Base-by-base conservation (phyloP, 2,113 vertebrate species). In the Vidua chalybeata region DNA sequence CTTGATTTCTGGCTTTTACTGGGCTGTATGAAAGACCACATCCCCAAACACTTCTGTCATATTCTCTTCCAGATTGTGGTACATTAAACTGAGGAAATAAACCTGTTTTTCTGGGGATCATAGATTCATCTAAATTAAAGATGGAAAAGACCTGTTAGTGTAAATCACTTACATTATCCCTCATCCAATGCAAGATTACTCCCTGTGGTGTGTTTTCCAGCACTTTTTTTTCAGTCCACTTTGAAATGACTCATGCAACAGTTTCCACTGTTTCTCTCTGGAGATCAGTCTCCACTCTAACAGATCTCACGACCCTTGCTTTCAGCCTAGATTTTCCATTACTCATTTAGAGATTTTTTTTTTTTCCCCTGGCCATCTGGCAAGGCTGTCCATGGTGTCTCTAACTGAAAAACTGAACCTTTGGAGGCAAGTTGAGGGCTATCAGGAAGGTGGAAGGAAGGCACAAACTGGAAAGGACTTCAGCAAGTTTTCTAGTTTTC, bases 211-310 rank as follows among this genome's bases (percentile, higher is more conserved):
- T 64, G 80, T 90, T 95, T 96, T 84, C 88, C 72, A 78, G 52
- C 62, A 86, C 45, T 90, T 90, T 93, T 93, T 93, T 96, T 92
- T 80, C 59, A 71, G 52, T 86, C 72, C n/a, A 86, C 46, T 92
- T 96, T 92, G 78, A 92, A 93, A 94, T 91, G 87, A 96, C 84
- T 94, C 93, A 93, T 88, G 61, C 90, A 96, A 96, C 39, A 92
- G 82, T 94, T 96, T 96, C 88, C 82, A 93, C 78, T 59, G 28
- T 83, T 92, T 94, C 39, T 88, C 92, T 90, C 92, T 61, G 33
- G 94, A 94, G 92, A 91, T 81, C 61, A 49, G 45, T 48, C 72
- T 66, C 33, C 33, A 74, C 31, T 77, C 83, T 86, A 86, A 90
- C 68, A 93, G 68, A 88, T 86, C 75, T 90, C 67, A 86, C 10